A percentile compares a stretch with the other conserved stretches of the same genome.
These are phyloP conservation scores for Dunckerocampus dactyliophorus DNA, from an alignment of 2,113 vertebrate species.

Conservation along the genomic window DNA sequence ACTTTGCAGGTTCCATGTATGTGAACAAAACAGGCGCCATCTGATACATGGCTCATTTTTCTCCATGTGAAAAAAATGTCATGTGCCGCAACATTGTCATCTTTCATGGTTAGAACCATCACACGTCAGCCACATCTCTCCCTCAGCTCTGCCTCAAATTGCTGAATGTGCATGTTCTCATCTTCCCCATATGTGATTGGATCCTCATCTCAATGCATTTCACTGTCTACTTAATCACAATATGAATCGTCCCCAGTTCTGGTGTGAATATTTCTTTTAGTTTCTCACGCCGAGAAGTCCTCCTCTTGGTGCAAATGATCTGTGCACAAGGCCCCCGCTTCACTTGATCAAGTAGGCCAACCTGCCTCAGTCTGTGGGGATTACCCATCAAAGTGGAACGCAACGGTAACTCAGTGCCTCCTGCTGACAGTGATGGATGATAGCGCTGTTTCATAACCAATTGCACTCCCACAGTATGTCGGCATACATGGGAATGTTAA, in stretches of 20 bases:
- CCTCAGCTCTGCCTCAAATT: constrained; percentile 37
- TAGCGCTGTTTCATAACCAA: constrained; percentile 61
- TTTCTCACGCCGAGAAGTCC: constrained; percentile 41
- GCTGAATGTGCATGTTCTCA: constrained; percentile 68
- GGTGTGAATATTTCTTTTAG: constrained; percentile 45
- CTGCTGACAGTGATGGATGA: constrained; percentile 77
- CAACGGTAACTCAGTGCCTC: constrained; percentile 70
- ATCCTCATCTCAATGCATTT: constrained; percentile 55
- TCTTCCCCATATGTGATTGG: constrained; percentile 46
- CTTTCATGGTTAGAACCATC: constrained; percentile 73
- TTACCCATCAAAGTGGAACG: constrained; percentile 73
- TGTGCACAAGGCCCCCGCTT: constrained; percentile 56
- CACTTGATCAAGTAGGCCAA: constrained; percentile 76
- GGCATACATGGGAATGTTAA: constrained; percentile 64
- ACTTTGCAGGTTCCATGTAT: not conserved
- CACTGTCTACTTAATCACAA: constrained; percentile 66
- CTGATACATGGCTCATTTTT: constrained; percentile 40
- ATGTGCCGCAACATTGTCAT: constrained; percentile 53
- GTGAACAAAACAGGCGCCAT: not conserved
- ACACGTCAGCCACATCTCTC: constrained; percentile 58
- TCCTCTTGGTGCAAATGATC: constrained; percentile 56
- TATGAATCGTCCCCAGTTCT: constrained; percentile 57
- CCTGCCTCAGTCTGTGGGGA: constrained; percentile 59
- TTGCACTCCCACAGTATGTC: constrained; percentile 56
- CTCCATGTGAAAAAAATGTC: constrained; percentile 54